Conservation (phyloP, 2,113 vertebrate genomes). For the Poeciliopsis occidentalis region DNA sequence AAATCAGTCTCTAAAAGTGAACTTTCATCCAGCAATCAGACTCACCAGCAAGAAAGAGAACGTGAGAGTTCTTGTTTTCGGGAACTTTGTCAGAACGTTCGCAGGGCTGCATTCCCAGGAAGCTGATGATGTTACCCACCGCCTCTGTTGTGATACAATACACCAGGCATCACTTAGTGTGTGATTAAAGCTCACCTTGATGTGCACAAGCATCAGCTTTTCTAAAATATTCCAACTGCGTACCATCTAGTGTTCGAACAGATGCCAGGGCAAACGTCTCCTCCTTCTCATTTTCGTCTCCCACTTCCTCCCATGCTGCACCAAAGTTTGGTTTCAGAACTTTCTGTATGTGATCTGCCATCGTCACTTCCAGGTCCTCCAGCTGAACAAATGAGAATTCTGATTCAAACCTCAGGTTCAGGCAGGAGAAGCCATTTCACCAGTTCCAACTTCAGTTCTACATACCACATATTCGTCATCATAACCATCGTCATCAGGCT, state of each 20-base stretch:
- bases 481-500: conserved; percentile 94
- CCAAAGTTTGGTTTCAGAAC: conserved; percentile 94
- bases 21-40: neutral
- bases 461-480: conserved; percentile 97
- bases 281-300: conserved; percentile 94
- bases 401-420: neutral
- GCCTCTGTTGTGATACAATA: conserved; percentile 84
- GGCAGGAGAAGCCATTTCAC: neutral
- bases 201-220: neutral
- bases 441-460: conserved; percentile 4
- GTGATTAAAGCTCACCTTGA: neutral
- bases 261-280: conserved; percentile 96
- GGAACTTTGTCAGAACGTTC: conserved; percentile 98
- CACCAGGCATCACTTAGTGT: neutral
- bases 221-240: neutral
- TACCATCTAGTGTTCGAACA: conserved; percentile 93
- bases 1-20: neutral
- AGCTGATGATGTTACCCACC: conserved; percentile 93
- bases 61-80: conserved; percentile 95
- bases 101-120: conserved; percentile 98
- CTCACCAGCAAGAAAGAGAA: conserved; percentile 93
- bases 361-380: conserved; percentile 92
- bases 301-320: conserved; percentile 97
- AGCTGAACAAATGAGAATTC: conserved; percentile 73
- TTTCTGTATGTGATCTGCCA: conserved; percentile 96